Evolutionary conservation across 2,888 invertebrate genomes (phyloP), one percentile per base, ranked within the genome.

Genomic region (Cremastinae sp.): DNA sequence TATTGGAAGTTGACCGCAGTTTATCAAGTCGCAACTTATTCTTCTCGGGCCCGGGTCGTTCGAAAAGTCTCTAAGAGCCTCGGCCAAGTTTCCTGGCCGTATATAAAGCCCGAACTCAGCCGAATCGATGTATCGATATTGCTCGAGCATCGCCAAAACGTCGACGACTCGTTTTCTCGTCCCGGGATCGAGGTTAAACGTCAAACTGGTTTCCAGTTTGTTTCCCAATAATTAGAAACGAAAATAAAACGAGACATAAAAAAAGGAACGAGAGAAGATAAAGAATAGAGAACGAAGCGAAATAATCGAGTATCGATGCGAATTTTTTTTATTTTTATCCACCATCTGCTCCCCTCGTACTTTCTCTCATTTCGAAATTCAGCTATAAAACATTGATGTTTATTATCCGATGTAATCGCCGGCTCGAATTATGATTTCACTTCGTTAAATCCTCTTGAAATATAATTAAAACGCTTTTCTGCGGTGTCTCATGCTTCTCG

Each of bases 311-410:
- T 9, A 9, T 14, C 2, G n/a, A 20, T 41, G 22, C 20, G 14
- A 64, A 16, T 16, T 55, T 16, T 12, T 20, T 58, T 0, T 12
- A 61, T 10, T 28, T 1, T 35, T 7, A 49, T 18, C 5, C 0
- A 61, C 28, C 47, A 56, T 39, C 22, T 56, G 72, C 12, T n/a
- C n/a, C 35, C 47, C 28, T 2, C 2, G 28, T 28, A 65, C 64
- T 72, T 72, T 58, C 58, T 64, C 64, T 72, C 64, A 8, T 43
- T 22, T 51, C 22, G 18, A 71, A 47, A 58, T 72, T 39, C 18
- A 16, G 41, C 72, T 39, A 58, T 58, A 49, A 72, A 64, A 64
- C 53, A 55, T 64, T 12, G 37, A 49, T 12, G 18, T 64, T 62
- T 47, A 62, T 64, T 58, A 72, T 72, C 53, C 37, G 39, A 18